These are phyloP conservation scores for Xanthia togata DNA, from an alignment of 2,888 invertebrate species.

Conservation along the genomic window DNA sequence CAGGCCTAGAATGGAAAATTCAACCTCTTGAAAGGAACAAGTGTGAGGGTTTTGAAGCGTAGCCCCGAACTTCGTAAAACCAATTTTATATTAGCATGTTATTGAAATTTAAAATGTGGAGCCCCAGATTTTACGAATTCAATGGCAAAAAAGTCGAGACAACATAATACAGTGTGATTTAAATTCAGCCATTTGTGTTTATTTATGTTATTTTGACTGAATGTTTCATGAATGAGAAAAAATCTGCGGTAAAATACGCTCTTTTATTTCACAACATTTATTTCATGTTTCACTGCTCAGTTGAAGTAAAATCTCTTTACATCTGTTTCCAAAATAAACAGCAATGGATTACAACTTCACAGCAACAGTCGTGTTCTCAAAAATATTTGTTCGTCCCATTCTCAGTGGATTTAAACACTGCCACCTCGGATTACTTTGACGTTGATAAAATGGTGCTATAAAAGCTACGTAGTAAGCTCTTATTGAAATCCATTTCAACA, in stretches of 20 bases:
- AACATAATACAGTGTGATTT: constrained; percentile 23
- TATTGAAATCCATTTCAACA: constrained; percentile 51
- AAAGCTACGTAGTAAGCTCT: constrained; percentile 34
- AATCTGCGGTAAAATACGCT: not conserved
- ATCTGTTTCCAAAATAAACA: not conserved
- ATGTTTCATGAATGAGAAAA: constrained; percentile 9
- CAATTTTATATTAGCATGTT: constrained; percentile 67
- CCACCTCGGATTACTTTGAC: constrained; percentile 45
- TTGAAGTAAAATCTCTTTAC: not conserved
- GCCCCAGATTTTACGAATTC: constrained; percentile 44
- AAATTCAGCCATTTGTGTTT: constrained; percentile 33
- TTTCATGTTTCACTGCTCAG: not conserved
- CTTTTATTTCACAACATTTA: constrained; percentile 2
- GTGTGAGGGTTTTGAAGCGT: constrained; percentile 54
- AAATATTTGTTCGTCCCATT: constrained; percentile 13
- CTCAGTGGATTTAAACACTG: constrained; percentile 40
- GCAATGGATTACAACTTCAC: constrained; percentile 22
- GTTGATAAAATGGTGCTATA: constrained; percentile 48
- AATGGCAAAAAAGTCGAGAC: constrained; percentile 29
- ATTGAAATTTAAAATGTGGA: constrained; percentile 64
- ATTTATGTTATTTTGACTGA: constrained; percentile 12
- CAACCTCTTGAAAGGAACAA: constrained; percentile 60
- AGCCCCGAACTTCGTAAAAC: constrained; percentile 55
- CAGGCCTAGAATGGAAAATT: constrained; percentile 60
- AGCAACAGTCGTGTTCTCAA: not conserved